phyloP scores from a whole-genome alignment of 2,113 vertebrate species.

The Tapirus terrestris region DNA sequence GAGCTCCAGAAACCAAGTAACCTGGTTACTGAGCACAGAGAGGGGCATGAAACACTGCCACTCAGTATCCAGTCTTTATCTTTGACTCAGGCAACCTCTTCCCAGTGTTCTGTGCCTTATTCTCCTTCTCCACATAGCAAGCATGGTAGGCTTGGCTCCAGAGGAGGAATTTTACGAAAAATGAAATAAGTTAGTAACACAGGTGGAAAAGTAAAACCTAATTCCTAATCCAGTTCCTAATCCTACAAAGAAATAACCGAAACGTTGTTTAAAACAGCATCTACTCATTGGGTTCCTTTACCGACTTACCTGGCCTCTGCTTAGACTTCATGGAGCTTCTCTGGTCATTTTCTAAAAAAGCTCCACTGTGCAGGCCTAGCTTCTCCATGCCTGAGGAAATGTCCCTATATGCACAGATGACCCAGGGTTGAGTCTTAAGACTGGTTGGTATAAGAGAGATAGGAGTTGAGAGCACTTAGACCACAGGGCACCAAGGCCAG shows the following conservation, averaged over 20 bases:
- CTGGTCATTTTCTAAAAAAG: background rate
- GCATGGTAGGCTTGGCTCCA: background rate
- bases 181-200: background rate
- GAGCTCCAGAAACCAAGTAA: background rate
- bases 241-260: background rate
- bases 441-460: background rate
- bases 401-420: background rate
- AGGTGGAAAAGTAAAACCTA: background rate
- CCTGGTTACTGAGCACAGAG: background rate
- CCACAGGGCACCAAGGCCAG: background rate
- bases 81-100: background rate
- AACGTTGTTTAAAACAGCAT: background rate
- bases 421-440: background rate
- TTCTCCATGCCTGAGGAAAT: background rate
- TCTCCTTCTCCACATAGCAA: background rate
- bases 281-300: background rate
- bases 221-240: background rate
- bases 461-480: background rate
- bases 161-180: background rate
- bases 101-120: background rate
- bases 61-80: background rate
- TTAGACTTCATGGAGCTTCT: background rate
- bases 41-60: background rate
- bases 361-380: background rate
- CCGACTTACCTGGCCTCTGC: background rate